Evolutionary conservation across 1,140 invertebrate species (phyloP), one percentile per base, ranked within the genome.

Genomic region (Meloidogyne hapla): DNA sequence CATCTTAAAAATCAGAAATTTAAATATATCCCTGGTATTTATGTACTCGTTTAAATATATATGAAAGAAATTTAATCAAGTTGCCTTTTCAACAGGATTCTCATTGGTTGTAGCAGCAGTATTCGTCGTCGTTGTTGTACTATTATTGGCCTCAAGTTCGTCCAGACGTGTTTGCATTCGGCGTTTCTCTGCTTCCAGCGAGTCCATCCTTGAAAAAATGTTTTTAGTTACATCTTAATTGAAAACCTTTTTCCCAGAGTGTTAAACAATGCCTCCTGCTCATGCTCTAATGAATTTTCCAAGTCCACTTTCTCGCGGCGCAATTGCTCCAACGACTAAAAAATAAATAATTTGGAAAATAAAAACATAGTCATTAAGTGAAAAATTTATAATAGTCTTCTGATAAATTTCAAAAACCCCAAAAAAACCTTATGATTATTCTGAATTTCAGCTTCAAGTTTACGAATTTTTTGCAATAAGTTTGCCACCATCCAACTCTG

Each of bases 251-350:
- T 78, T 25, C 77, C 77, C 9, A 79, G 38, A 10, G 77, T 78
- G 48, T 79, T 79, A 72, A 78, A 78, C 12, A 78, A 45, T 15
- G 77, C 77, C 28, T 78, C 76, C 45, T 78, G 77, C 12, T 78
- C 77, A 73, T 78, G 77, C n/a, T 78, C 77, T 18, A 78, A 66
- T 18, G 77, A 78, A 72, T 78, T 78, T 64, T 78, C 77, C 66
- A 78, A 40, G 40, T 78, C 77, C 0, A 78, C 77, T 33, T 78
- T 78, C 28, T 78, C 77, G 6, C 77, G 75, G 23, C 77, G 77
- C 23, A 78, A 42, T 42, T 78, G 75, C 23, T 78, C 77, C 77
- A 78, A 73, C 15, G 77, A 78, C 77, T 78, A 66, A 40, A 77
- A 66, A 6, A 48, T 23, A 63, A 72, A n/a, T n/a, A n/a, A n/a